Percentiles rank a stretch among this genome's conserved stretches.
Evolutionary conservation across 2,797 vertebrate species (phyloP).

Genomic region (Ataeniobius toweri): DNA sequence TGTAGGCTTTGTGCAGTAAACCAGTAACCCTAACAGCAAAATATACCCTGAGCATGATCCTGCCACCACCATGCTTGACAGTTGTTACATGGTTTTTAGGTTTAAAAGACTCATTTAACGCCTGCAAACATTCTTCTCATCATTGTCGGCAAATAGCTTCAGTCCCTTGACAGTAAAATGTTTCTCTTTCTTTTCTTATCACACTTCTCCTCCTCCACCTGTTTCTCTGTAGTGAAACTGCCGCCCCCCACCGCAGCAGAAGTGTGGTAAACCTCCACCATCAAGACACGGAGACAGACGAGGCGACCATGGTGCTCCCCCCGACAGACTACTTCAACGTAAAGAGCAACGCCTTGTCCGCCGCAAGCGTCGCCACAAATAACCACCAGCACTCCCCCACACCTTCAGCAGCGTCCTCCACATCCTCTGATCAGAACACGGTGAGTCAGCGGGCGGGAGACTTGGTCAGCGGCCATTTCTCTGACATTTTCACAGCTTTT

Average conservation of each 20-base stretch:
- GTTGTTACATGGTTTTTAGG: too few relatives aligned
- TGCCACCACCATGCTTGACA: not conserved
- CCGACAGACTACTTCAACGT: conserved; percentile 86
- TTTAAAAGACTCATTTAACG: too few relatives aligned
- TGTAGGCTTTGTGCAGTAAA: not conserved
- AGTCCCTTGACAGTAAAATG: not conserved
- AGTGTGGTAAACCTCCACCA: conserved; percentile 90
- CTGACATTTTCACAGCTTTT: conserved; percentile 4
- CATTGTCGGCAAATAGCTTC: not conserved
- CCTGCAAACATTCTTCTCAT: too few relatives aligned
- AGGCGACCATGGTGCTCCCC: conserved; percentile 85
- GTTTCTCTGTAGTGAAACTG: conserved; percentile 66
- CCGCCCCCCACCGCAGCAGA: conserved; percentile 83
- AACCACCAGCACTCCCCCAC: conserved; percentile 60
- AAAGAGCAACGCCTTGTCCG: conserved; percentile 38
- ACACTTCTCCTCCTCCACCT: not conserved
- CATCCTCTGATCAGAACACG: conserved; percentile 61
- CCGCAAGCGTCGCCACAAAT: conserved; percentile 33
- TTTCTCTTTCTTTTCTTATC: not conserved
- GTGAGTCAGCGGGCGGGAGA: conserved; percentile 48
- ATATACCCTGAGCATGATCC: not conserved
- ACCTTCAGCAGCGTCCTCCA: conserved; percentile 59
- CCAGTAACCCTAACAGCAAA: not conserved
- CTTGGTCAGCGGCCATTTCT: conserved; percentile 1
- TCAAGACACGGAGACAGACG: conserved; percentile 84